Conservation (phyloP, 2,113 vertebrate genomes). For the Nyctibius bracteatus region DNA sequence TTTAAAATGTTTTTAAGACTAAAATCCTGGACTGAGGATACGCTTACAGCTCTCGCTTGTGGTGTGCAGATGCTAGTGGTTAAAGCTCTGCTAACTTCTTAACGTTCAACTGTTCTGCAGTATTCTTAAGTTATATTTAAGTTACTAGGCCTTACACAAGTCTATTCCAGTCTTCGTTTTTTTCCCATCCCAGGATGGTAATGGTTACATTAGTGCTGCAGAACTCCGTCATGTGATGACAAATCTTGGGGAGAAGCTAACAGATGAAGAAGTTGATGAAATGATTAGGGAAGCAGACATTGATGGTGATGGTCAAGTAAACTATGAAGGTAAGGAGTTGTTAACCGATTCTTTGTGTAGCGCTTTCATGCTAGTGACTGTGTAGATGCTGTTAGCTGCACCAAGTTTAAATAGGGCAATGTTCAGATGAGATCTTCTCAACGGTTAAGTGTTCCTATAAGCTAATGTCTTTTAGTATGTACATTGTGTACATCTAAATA, state of each 20-base stretch:
- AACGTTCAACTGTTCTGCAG: not conserved
- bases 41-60: not conserved
- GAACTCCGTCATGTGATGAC: constrained; percentile 99
- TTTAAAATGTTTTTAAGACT: not conserved
- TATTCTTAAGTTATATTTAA: not conserved
- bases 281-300: constrained; percentile 99
- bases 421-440: not conserved
- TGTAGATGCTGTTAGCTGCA: not conserved
- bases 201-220: constrained; percentile 98
- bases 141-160: not conserved
- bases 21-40: not conserved
- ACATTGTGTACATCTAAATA: not conserved
- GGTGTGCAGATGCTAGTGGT: not conserved
- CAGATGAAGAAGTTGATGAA: constrained; percentile 97
- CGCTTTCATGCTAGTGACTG: accelerated
- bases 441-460: not conserved
- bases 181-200: constrained; percentile 83
- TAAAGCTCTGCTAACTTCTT: not conserved
- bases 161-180: not conserved
- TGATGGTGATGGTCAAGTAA: constrained; percentile 99
- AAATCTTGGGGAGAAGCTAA: constrained; percentile 98
- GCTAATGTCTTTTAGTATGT: not conserved
- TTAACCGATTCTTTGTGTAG: not conserved
- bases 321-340: constrained; percentile 91
- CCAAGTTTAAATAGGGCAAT: not conserved